A percentile compares a stretch with the other conserved stretches of the same genome.
phyloP scores from a whole-genome alignment of 2,888 invertebrate species.

The Rhagophthalmus giganteus region DNA sequence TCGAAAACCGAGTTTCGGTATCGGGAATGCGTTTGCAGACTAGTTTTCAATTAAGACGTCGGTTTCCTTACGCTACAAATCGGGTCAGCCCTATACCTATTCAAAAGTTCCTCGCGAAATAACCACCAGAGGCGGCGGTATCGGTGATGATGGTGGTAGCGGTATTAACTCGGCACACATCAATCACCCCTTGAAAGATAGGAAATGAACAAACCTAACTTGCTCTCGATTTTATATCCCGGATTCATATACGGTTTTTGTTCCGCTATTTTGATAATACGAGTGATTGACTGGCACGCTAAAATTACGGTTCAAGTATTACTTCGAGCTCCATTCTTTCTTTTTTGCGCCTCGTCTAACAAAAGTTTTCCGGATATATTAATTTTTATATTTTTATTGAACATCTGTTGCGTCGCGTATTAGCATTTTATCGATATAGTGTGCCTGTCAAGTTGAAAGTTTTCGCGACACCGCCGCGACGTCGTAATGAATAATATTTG shows the following conservation, averaged over 20 bases:
- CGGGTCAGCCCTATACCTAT: constrained; percentile 22
- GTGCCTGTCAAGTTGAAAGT: too few relatives aligned
- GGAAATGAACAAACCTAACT: constrained; percentile 56
- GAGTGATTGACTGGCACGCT: constrained; percentile 39
- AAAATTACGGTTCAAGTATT: constrained; percentile 26
- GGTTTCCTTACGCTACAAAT: constrained; percentile 17
- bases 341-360: constrained; percentile 1
- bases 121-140: constrained; percentile 18
- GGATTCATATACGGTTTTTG: constrained; percentile 40
- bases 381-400: background rate
- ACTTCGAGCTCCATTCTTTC: constrained; percentile 15
- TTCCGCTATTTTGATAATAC: constrained; percentile 34
- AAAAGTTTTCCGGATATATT: background rate
- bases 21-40: too few relatives aligned
- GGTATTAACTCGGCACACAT: constrained; percentile 46
- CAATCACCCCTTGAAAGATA: constrained; percentile 55
- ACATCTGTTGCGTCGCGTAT: background rate
- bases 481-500: too few relatives aligned
- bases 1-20: background rate
- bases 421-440: too few relatives aligned
- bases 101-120: constrained; percentile 17
- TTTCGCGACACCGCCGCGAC: too few relatives aligned
- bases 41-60: too few relatives aligned
- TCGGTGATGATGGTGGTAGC: background rate
- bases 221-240: constrained; percentile 48